These are phyloP conservation scores for Zenarchopterus dispar DNA, from an alignment of 2,797 vertebrate species.

Conservation along the genomic window DNA sequence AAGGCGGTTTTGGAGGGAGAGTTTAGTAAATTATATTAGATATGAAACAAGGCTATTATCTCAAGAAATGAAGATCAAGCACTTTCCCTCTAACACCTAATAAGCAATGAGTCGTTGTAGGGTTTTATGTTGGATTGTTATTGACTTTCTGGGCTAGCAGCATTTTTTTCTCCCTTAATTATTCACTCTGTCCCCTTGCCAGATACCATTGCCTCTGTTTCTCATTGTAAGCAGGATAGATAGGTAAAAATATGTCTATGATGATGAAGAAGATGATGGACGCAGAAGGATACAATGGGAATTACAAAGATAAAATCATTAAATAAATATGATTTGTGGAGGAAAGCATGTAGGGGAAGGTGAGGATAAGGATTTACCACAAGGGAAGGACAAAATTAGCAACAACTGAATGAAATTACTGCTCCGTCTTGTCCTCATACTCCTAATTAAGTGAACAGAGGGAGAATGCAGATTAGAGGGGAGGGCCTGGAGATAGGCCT, in stretches of 20 bases:
- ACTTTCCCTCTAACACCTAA: constrained; percentile 41
- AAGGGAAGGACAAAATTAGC: constrained; percentile 46
- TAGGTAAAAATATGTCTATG: constrained; percentile 21
- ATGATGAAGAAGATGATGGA: constrained; percentile 29
- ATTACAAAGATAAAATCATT: constrained; percentile 24
- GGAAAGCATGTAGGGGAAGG: constrained; percentile 14
- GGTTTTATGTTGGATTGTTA: constrained; percentile 51
- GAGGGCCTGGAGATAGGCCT: constrained; percentile 65
- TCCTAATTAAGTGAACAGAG: constrained; percentile 73
- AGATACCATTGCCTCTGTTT: constrained; percentile 24
- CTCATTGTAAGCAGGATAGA: constrained; percentile 22
- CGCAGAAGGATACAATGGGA: background rate
- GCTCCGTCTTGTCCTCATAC: constrained; percentile 46
- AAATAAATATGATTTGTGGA: constrained; percentile 29
- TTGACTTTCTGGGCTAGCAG: constrained; percentile 55
- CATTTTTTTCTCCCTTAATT: constrained; percentile 58
- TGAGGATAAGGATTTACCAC: constrained; percentile 46
- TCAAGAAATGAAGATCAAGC: constrained; percentile 23
- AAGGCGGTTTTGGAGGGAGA: constrained; percentile 33
- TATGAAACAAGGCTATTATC: constrained; percentile 52
- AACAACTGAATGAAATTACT: constrained; percentile 63
- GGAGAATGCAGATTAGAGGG: constrained; percentile 63
- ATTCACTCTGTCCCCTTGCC: constrained; percentile 58
- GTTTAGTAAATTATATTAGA: constrained; percentile 40
- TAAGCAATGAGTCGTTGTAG: constrained; percentile 52